These are phyloP conservation scores for Hemibagrus guttatus DNA, from an alignment of 2,797 vertebrate genomes.

Conservation along the genomic window DNA sequence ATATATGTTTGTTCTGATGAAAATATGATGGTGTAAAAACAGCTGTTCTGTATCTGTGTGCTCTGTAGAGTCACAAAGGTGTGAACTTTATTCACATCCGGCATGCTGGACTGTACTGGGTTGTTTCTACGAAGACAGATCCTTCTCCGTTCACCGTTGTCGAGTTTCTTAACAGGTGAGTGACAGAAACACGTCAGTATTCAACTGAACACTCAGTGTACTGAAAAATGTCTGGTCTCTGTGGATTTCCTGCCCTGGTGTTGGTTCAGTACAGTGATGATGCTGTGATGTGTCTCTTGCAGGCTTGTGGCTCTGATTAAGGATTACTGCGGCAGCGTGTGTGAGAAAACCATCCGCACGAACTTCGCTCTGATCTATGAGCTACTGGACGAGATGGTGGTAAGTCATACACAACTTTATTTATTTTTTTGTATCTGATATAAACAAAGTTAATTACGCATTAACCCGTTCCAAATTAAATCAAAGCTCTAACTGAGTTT, in stretches of 20 bases:
- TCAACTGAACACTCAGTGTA: not conserved
- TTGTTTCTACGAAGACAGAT: constrained; percentile 72
- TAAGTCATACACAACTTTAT: constrained; percentile 60
- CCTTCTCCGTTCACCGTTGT: constrained; percentile 83
- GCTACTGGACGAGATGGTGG: constrained; percentile 88
- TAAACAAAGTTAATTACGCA: not conserved
- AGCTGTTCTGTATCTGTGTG: not conserved
- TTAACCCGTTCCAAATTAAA: not conserved
- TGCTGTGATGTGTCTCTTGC: constrained; percentile 20
- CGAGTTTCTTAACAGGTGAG: constrained; percentile 86
- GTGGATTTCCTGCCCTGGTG: not conserved
- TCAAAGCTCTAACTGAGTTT: not conserved
- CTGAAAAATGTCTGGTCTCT: not conserved
- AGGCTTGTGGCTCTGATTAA: constrained; percentile 82
- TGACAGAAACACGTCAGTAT: not conserved
- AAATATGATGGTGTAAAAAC: no score
- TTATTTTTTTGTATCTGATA: not conserved
- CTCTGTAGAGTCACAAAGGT: constrained; percentile 73
- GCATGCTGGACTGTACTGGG: constrained; percentile 86
- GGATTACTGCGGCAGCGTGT: constrained; percentile 85
- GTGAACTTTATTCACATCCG: constrained; percentile 83
- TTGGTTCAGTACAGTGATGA: not conserved
- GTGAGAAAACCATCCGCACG: constrained; percentile 80
- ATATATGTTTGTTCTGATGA: no score
- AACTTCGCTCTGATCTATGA: constrained; percentile 90